Evolutionary conservation across 1,140 invertebrate genomes (phyloP).

Genomic region (Andrena cerasifolii): DNA sequence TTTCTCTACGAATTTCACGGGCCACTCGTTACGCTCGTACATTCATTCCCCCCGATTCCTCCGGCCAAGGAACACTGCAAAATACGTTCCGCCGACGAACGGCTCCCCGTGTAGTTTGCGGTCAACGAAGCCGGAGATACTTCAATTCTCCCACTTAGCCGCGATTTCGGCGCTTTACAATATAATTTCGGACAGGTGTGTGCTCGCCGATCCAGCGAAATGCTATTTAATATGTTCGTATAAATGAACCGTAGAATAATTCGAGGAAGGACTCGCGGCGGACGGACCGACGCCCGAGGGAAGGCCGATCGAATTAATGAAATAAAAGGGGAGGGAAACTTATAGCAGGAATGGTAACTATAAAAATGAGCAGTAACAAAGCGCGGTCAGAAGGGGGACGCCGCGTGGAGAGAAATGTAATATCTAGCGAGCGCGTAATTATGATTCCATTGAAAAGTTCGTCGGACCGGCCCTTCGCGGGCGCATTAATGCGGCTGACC

Average conservation of each 20-base stretch:
- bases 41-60: conserved; percentile 27
- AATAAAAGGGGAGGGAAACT: conserved; percentile 25
- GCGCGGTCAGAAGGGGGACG: conserved; percentile 19
- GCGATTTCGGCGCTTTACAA: conserved; percentile 10
- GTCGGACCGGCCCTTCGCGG: conserved; percentile 54
- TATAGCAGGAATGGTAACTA: conserved; percentile 47
- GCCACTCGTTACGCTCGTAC: conserved; percentile 16
- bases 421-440: conserved; percentile 69
- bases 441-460: conserved; percentile 75
- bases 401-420: conserved; percentile 49
- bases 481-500: conserved; percentile 68
- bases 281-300: no score
- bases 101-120: neutral
- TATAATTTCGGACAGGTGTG: neutral
- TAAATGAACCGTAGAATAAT: neutral
- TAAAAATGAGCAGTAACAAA: conserved; percentile 52
- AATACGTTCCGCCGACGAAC: conserved; percentile 22
- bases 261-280: neutral
- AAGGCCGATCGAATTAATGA: conserved; percentile 34
- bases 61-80: conserved; percentile 10
- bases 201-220: neutral
- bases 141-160: conserved; percentile 16
- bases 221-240: neutral
- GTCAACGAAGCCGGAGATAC: neutral
- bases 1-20: conserved; percentile 45